Evolutionary conservation across 1,140 invertebrate genomes (phyloP).

Genomic region (Pentalonia nigronervosa): DNA sequence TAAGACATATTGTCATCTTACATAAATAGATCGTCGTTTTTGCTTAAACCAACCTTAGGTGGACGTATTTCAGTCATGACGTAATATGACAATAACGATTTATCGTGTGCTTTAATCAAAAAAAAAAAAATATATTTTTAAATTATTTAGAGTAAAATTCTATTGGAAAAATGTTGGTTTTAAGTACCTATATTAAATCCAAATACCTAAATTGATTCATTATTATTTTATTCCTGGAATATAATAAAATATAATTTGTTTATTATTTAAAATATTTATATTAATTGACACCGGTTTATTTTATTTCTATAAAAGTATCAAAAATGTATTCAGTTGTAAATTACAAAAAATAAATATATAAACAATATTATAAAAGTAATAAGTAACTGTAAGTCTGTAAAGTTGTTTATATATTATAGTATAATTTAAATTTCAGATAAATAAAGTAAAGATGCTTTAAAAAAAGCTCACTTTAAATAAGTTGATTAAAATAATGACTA

Average conservation of each 20-base stretch:
- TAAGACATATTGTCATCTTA: background rate
- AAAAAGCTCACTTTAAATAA: background rate
- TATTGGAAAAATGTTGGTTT: background rate
- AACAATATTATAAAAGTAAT: too few species aligned
- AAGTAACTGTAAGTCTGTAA: too few species aligned
- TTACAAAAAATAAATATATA: background rate
- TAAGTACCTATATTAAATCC: background rate
- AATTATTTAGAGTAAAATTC: background rate
- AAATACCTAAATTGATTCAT: background rate
- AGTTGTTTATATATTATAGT: too few species aligned
- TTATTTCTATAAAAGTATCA: too few species aligned
- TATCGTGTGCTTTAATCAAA: background rate
- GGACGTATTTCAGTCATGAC: background rate
- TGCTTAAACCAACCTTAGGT: background rate
- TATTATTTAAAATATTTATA: too few species aligned
- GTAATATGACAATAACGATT: background rate
- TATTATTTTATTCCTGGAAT: background rate
- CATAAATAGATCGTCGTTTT: conserved; percentile 2
- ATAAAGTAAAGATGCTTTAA: background rate
- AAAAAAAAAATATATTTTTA: background rate
- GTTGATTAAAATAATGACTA: background rate
- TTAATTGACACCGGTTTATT: too few species aligned
- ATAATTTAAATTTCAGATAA: too few species aligned
- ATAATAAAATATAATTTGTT: too few species aligned
- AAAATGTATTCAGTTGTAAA: background rate